Evolutionary conservation across 2,797 vertebrate genomes (phyloP), one percentile per base, ranked within the genome.

Genomic region (Xiphophorus birchmanni): DNA sequence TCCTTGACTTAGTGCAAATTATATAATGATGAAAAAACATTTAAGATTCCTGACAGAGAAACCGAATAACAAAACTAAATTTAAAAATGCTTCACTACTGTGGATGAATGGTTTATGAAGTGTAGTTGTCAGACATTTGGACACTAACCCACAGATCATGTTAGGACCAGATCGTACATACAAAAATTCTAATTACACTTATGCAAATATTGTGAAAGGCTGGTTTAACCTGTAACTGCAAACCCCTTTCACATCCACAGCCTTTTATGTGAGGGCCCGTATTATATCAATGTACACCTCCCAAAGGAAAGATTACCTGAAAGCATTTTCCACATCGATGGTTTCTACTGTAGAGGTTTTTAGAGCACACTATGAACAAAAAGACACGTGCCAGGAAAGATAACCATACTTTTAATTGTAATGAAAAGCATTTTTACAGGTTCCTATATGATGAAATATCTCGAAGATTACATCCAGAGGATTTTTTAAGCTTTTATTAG

Each of bases 41-140:
- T 87, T 90, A 74, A 90, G 29, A 76, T 50, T 74, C 44, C 72
- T 52, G 77, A 81, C 79, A 80, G 77, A 73, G 60, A 86, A 91
- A 93, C 87, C 78, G 77, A 88, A 76, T 86, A 81, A 84, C 75
- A 84, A 90, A 93, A 91, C 79, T 84, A 91, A 90, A 95, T 92
- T 84, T 86, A 85, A 82, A 80, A 82, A 82, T 37, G 45, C 91
- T 86, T 56, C 80, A 83, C 83, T 84, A 88, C 90, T 80, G 87
- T 0, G 89, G 84, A 90, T 93, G 91, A 84, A 44, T 86, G 56
- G 75, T 90, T 91, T 89, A 90, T 87, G 82, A 86, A 75, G 77
- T 77, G 81, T 78, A 74, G 74, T 60, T 84, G 86, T 88, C 86
- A 82, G 86, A 74, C 80, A 82, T 86, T 83, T 84, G 85, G 84